Base-by-base conservation (phyloP, 2,797 vertebrate species). In the Nannoperca australis region DNA sequence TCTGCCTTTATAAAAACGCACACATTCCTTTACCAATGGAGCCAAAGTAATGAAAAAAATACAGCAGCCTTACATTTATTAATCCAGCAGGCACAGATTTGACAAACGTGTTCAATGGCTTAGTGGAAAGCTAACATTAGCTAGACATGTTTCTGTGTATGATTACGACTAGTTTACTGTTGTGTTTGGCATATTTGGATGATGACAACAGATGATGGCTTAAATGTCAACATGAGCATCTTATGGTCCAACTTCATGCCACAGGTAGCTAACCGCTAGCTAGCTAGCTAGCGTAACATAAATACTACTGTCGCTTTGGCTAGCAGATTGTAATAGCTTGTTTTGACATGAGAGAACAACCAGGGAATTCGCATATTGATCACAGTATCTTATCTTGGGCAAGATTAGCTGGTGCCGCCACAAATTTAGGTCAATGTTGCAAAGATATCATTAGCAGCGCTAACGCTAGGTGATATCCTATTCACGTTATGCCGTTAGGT, bases 201-300 rank as follows among this genome's bases (percentile, higher is more conserved):
- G 24, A 27, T 2, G 24, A 27, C 24, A 0, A 9, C 5, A n/a
- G 1, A 13, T 14, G 7, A n/a, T 5, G 2, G 18, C 8, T 51
- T 42, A 44, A 30, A 66, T 18, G 24, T 56, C 30, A 62, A 70
- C 27, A 55, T 34, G n/a, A 59, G n/a, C 72, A 58, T 72, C 24
- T 51, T 49, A 27, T 36, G 10, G 15, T 42, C 44, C 60, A 84
- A 75, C 73, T 68, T 74, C 45, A 67, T 36, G 53, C 70, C 40
- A 77, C 66, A 68, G 7, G 17, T 24, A 22, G 70, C 74, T 79
- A 80, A 66, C 66, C 17, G 73, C 44, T 70, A 55, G 34, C 24
- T 36, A 36, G 36, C 36, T 24, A 59, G 12, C 60, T 27, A 32
- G 8, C 27, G 2, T 30, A 6, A 45, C n/a, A 1, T 62, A 8